phyloP scores from a whole-genome alignment of 2,888 invertebrate genomes.

The Aromia moschata region DNA sequence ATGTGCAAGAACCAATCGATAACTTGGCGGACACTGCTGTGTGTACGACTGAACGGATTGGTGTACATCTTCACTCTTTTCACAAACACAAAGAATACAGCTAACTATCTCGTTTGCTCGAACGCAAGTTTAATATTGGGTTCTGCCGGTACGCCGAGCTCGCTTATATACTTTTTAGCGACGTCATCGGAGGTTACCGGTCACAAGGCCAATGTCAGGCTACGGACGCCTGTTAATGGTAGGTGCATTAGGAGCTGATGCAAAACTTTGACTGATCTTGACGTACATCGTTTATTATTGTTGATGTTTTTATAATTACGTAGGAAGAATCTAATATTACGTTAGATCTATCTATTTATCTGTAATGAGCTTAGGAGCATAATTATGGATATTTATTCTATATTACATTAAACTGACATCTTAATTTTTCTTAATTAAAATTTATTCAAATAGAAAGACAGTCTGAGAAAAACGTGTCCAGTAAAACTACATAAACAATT shows the following conservation, averaged over 20 bases:
- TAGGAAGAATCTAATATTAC: not conserved
- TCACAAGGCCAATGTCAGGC: slow-evolving; percentile 27
- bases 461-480: too few species aligned
- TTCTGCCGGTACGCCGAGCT: not conserved
- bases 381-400: too few species aligned
- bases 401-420: too few species aligned
- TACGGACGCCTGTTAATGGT: slow-evolving; percentile 6
- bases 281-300: slow-evolving; percentile 6
- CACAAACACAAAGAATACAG: slow-evolving; percentile 1
- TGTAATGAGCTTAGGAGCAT: too few species aligned
- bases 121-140: slow-evolving; percentile 11
- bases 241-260: not conserved
- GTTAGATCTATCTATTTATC: too few species aligned
- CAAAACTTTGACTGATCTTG: not conserved
- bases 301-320: not conserved
- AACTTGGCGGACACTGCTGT: slow-evolving; percentile 73
- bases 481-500: too few species aligned
- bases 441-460: too few species aligned
- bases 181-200: slow-evolving; percentile 16
- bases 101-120: slow-evolving; percentile 7
- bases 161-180: slow-evolving; percentile 15
- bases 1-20: slow-evolving; percentile 71
- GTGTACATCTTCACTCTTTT: slow-evolving; percentile 69
- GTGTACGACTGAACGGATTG: slow-evolving; percentile 76
- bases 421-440: too few species aligned